These are phyloP conservation scores for Odontomachus brunneus DNA, from an alignment of 1,140 invertebrate species.

Conservation along the genomic window DNA sequence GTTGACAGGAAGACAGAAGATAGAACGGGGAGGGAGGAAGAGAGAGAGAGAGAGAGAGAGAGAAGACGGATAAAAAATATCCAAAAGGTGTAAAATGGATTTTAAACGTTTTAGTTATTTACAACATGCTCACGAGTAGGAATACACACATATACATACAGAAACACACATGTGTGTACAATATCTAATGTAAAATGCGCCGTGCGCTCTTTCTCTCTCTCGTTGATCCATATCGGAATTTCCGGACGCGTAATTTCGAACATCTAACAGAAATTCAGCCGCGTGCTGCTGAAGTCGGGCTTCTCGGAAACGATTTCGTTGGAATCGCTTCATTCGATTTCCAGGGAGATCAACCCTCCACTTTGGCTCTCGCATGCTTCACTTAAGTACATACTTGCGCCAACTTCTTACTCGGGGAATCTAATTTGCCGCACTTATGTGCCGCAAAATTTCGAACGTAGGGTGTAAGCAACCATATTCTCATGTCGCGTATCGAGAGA, in stretches of 20 bases:
- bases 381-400: conserved; percentile 35
- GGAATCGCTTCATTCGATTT: conserved; percentile 45
- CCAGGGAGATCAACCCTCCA: conserved; percentile 27
- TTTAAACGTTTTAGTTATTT: too few relatives aligned
- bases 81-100: not conserved
- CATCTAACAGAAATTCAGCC: conserved; percentile 20
- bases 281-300: not conserved
- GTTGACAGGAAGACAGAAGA: not conserved
- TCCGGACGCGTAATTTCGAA: conserved; percentile 18
- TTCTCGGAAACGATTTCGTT: conserved; percentile 30
- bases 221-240: conserved; percentile 17
- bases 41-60: too few relatives aligned
- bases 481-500: not conserved
- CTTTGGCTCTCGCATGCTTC: conserved; percentile 5
- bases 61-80: too few relatives aligned
- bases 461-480: not conserved
- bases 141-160: too few relatives aligned
- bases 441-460: conserved; percentile 16
- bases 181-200: not conserved
- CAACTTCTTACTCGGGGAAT: conserved; percentile 45
- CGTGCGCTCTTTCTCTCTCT: not conserved
- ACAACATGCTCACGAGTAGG: not conserved
- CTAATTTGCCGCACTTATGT: conserved; percentile 33
- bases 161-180: not conserved
- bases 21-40: too few relatives aligned